A percentile compares a stretch with the other conserved stretches of the same genome.
phyloP scores from a whole-genome alignment of 1,140 invertebrate species.

The Hypothenemus hampei region DNA sequence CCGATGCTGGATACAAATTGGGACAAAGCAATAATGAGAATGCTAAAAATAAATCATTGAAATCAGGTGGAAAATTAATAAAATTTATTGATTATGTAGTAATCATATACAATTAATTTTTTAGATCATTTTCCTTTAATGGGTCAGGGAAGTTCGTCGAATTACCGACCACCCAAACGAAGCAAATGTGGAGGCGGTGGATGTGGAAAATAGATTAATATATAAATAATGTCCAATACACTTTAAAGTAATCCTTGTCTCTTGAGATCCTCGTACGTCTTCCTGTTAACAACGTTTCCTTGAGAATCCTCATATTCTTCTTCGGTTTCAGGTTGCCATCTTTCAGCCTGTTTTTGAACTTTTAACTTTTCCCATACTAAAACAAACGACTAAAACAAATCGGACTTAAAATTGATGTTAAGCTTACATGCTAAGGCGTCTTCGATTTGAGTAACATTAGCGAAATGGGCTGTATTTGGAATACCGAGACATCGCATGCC shows the following conservation, averaged over 20 bases:
- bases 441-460: conserved; percentile 98
- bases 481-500: conserved; percentile 99
- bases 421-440: conserved; percentile 87
- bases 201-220: conserved; percentile 48
- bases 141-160: conserved; percentile 42
- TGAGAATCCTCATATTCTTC: conserved; percentile 99
- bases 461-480: conserved; percentile 99
- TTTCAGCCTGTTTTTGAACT: conserved; percentile 87
- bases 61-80: conserved; percentile 9
- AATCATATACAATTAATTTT: conserved; percentile 24
- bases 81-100: not conserved
- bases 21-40: conserved; percentile 9
- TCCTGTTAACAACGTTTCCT: conserved; percentile 98
- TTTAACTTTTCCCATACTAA: conserved; percentile 96
- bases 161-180: conserved; percentile 48
- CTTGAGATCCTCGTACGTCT: conserved; percentile 98
- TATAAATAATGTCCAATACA: too few species aligned
- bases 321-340: conserved; percentile 94
- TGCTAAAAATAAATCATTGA: conserved; percentile 12
- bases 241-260: conserved; percentile 88
- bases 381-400: too few species aligned
- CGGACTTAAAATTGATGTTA: too few species aligned
- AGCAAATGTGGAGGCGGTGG: conserved; percentile 47
- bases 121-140: conserved; percentile 50
- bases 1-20: conserved; percentile 17